phyloP scores from a whole-genome alignment of 2,113 vertebrate species.

The Harpagus bidentatus region DNA sequence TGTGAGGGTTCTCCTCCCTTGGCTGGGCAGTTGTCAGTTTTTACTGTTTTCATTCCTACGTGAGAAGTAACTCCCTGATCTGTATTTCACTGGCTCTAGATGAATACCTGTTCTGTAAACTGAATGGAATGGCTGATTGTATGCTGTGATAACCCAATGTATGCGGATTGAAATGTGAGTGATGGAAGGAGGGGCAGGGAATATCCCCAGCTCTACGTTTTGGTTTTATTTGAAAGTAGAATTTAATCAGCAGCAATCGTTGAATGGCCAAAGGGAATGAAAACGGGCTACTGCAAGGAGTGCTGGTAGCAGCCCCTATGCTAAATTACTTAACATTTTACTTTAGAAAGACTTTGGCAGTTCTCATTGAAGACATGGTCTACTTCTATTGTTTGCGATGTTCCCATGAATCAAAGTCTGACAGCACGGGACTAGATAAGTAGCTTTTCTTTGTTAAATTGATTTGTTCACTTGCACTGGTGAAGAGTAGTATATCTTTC shows the following conservation, averaged over 20 bases:
- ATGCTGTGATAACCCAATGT: no score
- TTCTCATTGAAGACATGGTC: background rate
- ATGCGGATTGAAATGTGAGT: background rate
- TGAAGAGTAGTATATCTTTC: background rate
- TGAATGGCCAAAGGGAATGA: background rate
- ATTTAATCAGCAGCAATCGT: rapidly evolving
- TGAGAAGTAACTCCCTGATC: background rate
- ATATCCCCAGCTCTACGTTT: background rate
- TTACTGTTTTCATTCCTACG: no score
- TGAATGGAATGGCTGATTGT: background rate
- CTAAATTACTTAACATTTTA: background rate
- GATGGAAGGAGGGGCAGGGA: background rate
- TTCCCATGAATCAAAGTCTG: background rate
- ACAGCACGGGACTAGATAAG: background rate
- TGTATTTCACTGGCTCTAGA: background rate
- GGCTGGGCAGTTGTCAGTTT: background rate
- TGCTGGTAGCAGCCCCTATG: background rate
- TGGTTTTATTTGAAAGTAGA: background rate
- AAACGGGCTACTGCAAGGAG: background rate
- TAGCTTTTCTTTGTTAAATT: background rate
- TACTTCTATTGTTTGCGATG: background rate
- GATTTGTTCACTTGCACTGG: background rate
- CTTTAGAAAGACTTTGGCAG: background rate
- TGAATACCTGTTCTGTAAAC: background rate
- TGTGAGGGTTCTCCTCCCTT: background rate